These are phyloP conservation scores for Heliconius cydno DNA, from an alignment of 2,888 invertebrate genomes.

Conservation along the genomic window DNA sequence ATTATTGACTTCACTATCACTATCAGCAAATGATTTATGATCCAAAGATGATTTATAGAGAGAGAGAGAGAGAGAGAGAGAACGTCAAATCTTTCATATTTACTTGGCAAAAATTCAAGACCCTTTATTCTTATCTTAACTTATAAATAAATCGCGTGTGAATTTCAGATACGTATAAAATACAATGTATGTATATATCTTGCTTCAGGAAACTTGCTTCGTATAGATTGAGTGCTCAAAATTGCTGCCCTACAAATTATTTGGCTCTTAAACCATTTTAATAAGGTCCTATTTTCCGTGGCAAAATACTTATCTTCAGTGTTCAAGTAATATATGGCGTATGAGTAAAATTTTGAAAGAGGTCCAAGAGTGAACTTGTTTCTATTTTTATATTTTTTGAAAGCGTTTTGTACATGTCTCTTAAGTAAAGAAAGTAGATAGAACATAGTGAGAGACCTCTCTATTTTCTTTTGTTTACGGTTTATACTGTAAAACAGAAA, in stretches of 20 bases:
- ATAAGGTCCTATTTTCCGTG: slow-evolving; percentile 10
- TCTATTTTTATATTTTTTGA: slow-evolving; percentile 10
- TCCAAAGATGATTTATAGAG: slow-evolving; percentile 23
- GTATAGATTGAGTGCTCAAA: slow-evolving; percentile 40
- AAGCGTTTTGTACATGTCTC: background rate
- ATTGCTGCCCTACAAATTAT: slow-evolving; percentile 32
- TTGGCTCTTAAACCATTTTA: slow-evolving; percentile 17
- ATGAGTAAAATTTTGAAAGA: slow-evolving; percentile 12
- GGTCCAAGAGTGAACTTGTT: background rate
- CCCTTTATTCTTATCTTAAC: slow-evolving; percentile 48
- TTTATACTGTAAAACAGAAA: too few relatives aligned
- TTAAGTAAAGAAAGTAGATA: background rate
- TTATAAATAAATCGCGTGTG: slow-evolving; percentile 50
- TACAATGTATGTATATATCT: slow-evolving; percentile 38
- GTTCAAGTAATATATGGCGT: background rate
- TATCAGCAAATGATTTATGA: slow-evolving; percentile 7
- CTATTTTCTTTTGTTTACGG: background rate
- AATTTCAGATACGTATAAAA: slow-evolving; percentile 48
- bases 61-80: too few relatives aligned
- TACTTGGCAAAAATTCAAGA: slow-evolving; percentile 43
- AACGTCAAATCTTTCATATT: slow-evolving; percentile 34
- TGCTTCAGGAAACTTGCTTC: slow-evolving; percentile 33
- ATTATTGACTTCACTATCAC: background rate
- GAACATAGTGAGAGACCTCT: background rate
- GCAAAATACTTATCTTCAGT: background rate